Base-by-base conservation (phyloP, 2,888 invertebrate genomes). In the Atethmia centrago region DNA sequence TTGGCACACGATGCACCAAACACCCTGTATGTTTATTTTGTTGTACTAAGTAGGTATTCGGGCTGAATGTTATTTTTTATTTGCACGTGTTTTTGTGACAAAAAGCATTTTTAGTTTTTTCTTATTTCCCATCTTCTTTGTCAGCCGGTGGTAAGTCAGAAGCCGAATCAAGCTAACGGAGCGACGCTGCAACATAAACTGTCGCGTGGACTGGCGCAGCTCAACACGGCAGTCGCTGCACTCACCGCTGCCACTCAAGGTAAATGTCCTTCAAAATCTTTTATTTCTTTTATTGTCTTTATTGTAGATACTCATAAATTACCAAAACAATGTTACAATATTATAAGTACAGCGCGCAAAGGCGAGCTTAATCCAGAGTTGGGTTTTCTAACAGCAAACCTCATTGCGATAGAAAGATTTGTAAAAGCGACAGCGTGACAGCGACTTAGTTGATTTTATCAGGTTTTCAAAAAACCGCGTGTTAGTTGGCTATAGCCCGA, bases 151-250 rank as follows among this genome's bases (percentile, higher is more conserved):
- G 28, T 74, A 0, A 51, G 65, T 2, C 71, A 81, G 3, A 40
- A 59, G 42, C 25, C 71, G 74, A 49, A 53, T 25, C 69, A 74
- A 40, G 51, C 71, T 19, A 85, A 74, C 19, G 74, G 40, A 0
- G 64, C 25, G 2, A 7, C 40, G 0, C 40, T 82, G 14, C 84
- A 80, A 62, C 72, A 67, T 0, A 69, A 66, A 36, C 77, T 86
- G 21, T 51, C 64, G 0, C 71, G 72, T 0, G 56, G 51, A 0
- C 66, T 86, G 49, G 82, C 73, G 40, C 82, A 82, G 31, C 85
- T 86, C 61, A 77, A 85, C 64, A 80, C 82, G 0, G 86, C 86
- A 5, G 58, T 86, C 14, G 87, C 85, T 4, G 82, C 82, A 0
- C 79, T 86, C 9, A 14, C 74, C 10, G 68, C 71, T 0, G 82